These are phyloP conservation scores for Pocillopora damicornis DNA, from an alignment of 64 coral and sea anemone species.

Conservation along the genomic window DNA sequence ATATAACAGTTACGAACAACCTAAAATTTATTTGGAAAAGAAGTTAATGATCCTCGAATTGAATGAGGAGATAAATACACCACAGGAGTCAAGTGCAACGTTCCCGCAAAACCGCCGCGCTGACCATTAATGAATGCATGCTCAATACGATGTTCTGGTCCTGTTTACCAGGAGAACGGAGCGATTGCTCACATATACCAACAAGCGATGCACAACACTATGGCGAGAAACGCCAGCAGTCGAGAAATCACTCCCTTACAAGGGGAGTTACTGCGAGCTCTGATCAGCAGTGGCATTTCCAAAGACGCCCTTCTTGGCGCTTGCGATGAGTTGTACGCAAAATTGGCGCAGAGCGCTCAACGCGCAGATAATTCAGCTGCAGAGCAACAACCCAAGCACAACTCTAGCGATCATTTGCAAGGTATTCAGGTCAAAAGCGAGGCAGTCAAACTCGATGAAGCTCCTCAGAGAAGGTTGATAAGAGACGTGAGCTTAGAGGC, in stretches of 20 bases:
- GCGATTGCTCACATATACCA: not conserved
- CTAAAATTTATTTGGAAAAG: not conserved
- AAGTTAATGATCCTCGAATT: not conserved
- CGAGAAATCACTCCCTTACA: conserved; percentile 61
- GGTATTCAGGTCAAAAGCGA: not conserved
- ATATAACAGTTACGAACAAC: too few relatives aligned
- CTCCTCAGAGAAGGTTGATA: not conserved
- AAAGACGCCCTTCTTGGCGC: conserved; percentile 57
- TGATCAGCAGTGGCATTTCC: conserved; percentile 75
- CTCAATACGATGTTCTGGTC: conserved; percentile 52
- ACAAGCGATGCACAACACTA: conserved; percentile 22
- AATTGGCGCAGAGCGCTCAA: conserved; percentile 18
- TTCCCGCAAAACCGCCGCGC: conserved; percentile 46
- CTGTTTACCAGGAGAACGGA: conserved; percentile 4
- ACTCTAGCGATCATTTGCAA: not conserved
- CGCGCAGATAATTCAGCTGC: conserved; percentile 11
- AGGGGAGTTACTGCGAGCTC: conserved; percentile 44
- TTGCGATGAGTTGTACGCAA: conserved; percentile 41
- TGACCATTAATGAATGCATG: conserved; percentile 86
- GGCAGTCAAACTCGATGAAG: conserved; percentile 13
- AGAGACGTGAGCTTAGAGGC: conserved; percentile 19
- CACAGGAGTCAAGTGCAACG: not conserved
- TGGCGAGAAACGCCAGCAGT: conserved; percentile 33
- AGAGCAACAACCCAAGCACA: conserved; percentile 23
- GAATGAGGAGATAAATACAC: not conserved